Evolutionary conservation across 2,113 vertebrate genomes (phyloP).

Genomic region (Ciconia stormi): DNA sequence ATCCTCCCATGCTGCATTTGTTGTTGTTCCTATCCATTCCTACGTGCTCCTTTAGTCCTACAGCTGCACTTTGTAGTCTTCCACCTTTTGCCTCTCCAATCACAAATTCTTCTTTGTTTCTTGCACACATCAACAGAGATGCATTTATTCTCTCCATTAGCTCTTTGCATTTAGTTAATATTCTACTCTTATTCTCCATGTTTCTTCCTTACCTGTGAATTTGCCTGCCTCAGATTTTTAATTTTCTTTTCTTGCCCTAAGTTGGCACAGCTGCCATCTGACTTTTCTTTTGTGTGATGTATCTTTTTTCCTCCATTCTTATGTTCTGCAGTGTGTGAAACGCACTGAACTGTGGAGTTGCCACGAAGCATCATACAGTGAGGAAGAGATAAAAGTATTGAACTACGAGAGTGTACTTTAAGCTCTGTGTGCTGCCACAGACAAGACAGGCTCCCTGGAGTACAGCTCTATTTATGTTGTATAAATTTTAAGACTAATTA

Average conservation of each 20-base stretch:
- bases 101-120: neutral
- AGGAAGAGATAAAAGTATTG: conserved; percentile 28
- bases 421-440: neutral
- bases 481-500: neutral
- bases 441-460: neutral
- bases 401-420: neutral
- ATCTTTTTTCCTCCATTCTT: neutral
- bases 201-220: neutral
- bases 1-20: neutral
- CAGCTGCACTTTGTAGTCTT: neutral
- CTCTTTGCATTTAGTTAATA: neutral
- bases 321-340: conserved; percentile 12
- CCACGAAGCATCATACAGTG: conserved; percentile 8
- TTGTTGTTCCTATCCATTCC: neutral
- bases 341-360: conserved; percentile 23
- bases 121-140: neutral
- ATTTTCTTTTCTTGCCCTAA: neutral
- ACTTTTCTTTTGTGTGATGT: neutral
- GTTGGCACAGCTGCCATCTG: conserved; percentile 10
- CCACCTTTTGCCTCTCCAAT: neutral
- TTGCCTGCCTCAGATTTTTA: neutral
- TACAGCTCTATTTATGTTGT: neutral
- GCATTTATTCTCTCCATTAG: neutral
- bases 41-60: neutral
- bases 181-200: neutral